phyloP scores from a whole-genome alignment of 2,888 invertebrate species.

The Euzetes globulus region DNA sequence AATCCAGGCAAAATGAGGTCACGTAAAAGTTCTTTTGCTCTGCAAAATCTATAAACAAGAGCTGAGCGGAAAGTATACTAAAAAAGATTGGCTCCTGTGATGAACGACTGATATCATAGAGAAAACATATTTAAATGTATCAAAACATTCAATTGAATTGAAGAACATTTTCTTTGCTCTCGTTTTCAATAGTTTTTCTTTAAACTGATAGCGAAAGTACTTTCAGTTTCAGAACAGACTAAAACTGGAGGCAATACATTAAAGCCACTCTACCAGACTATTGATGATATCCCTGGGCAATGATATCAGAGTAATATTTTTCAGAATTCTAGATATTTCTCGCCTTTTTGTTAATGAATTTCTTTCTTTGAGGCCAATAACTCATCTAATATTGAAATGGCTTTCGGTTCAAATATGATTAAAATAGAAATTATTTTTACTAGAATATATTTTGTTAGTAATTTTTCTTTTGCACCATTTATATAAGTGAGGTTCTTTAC shows the following conservation, averaged over 20 bases:
- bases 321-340: neutral
- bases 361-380: no score
- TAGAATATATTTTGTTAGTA: no score
- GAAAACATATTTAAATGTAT: conserved; percentile 17
- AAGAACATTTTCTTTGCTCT: neutral
- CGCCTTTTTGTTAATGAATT: neutral
- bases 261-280: neutral
- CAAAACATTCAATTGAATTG: neutral
- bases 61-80: neutral
- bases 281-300: conserved; percentile 9
- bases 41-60: neutral
- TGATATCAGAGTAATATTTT: neutral
- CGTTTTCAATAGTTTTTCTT: neutral
- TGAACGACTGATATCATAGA: neutral
- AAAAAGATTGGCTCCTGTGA: neutral
- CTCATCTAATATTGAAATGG: no score
- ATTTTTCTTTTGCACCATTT: no score
- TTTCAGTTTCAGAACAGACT: no score
- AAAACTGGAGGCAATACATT: neutral
- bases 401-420: no score
- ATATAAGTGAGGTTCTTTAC: neutral
- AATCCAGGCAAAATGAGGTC: neutral
- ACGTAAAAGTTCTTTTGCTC: neutral
- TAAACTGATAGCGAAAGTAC: no score
- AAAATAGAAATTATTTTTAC: no score